Evolutionary conservation across 2,888 invertebrate species (phyloP), one percentile per base, ranked within the genome.

Genomic region (Xestia xanthographa): DNA sequence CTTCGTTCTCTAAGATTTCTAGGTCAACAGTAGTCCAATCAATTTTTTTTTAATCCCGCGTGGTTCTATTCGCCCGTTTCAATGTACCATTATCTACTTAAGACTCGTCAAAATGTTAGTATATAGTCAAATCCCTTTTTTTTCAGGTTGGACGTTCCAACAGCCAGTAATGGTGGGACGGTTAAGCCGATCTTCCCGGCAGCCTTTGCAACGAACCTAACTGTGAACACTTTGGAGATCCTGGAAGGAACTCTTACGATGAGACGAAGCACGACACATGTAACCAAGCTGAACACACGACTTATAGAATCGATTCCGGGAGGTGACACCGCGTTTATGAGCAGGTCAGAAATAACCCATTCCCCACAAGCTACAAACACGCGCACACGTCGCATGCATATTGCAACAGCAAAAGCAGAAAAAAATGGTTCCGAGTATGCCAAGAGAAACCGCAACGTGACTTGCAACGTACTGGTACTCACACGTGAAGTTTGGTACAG

Each of bases 271-370:
- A 71, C 48, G 0, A 84, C 48, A 0, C 84, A 74, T 1, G 53
- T 79, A 5, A 71, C 66, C 17, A 74, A 71, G 17, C 12, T 84
- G 5, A 82, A 82, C 56, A 84, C 82, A 22, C 67, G 65, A 29
- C 80, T 82, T 3, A 43, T 82, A 43, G 84, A 82, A 62, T 79
- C 80, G 0, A 68, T 82, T 17, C 65, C 80, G 0, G 65, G 22
- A 1, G 82, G 82, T 11, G 80, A 82, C 17, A 82, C 67, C 1
- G 84, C 82, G 0, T 82, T 74, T 17, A 82, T 82, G 82, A 82
- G 63, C 67, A 84, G 82, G 82, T 84, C 6, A 74, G 78, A 17
- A 29, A 20, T 34, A 34, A 60, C 9, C 5, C 22, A 8, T 29
- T 58, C 3, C 1, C 29, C 0, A 60, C 20, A 20, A 60, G 9